phyloP scores from a whole-genome alignment of 2,888 invertebrate genomes.

The Drosophila borborema region DNA sequence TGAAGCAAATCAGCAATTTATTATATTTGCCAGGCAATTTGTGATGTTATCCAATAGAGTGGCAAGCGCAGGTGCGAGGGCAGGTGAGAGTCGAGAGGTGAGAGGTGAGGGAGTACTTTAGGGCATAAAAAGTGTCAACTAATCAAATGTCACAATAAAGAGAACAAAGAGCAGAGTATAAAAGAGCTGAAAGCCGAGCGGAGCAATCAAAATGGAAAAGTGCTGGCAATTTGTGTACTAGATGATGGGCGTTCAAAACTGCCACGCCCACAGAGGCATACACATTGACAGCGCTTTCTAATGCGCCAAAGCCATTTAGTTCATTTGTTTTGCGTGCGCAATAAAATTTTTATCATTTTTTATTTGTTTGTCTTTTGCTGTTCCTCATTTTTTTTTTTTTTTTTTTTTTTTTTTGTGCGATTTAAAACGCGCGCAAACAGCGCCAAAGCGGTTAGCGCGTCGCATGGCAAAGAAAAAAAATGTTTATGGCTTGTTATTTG shows the following conservation, averaged over 20 bases:
- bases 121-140: slow-evolving; percentile 74
- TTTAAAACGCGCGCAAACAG: slow-evolving; percentile 73
- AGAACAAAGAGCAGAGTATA: slow-evolving; percentile 51
- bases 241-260: slow-evolving; percentile 39
- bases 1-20: slow-evolving; percentile 22
- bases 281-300: slow-evolving; percentile 36
- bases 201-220: slow-evolving; percentile 74
- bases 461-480: slow-evolving; percentile 47
- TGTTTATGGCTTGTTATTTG: slow-evolving; percentile 81
- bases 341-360: slow-evolving; percentile 80
- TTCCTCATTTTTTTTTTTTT: not conserved
- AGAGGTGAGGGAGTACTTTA: slow-evolving; percentile 4
- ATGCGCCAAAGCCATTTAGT: slow-evolving; percentile 76
- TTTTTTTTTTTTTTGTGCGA: slow-evolving; percentile 19
- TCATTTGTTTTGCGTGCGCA: slow-evolving; percentile 79
- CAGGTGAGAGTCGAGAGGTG: not conserved
- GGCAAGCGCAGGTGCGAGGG: not conserved
- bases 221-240: slow-evolving; percentile 67
- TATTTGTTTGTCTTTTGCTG: slow-evolving; percentile 59
- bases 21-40: slow-evolving; percentile 54
- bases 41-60: slow-evolving; percentile 30
- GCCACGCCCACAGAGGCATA: slow-evolving; percentile 33
- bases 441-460: slow-evolving; percentile 55
- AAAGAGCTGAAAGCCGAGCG: slow-evolving; percentile 28
- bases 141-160: slow-evolving; percentile 67